Conservation (phyloP, 2,113 vertebrate genomes). For the Takifugu bimaculatus region DNA sequence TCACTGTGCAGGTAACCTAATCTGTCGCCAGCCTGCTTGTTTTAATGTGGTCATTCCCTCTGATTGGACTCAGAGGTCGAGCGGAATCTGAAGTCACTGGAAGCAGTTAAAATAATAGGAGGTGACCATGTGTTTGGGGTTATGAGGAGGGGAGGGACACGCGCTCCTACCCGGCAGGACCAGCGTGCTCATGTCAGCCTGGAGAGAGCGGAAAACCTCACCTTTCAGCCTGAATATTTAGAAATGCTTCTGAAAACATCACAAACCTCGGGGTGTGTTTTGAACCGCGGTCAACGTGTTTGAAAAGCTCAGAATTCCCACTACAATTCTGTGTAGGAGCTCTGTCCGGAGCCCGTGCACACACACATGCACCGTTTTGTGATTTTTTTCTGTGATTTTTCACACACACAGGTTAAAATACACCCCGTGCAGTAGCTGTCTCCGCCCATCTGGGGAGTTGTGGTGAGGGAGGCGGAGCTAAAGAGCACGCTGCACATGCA, state of each 20-base stretch:
- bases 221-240: too few relatives aligned
- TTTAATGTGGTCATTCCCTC: slow-evolving; percentile 78
- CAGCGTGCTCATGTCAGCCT: neutral
- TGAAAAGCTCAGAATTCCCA: too few relatives aligned
- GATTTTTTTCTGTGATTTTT: neutral
- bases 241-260: too few relatives aligned
- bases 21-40: slow-evolving; percentile 71
- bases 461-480: slow-evolving; percentile 39
- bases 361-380: neutral
- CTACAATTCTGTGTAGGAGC: too few relatives aligned
- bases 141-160: slow-evolving; percentile 71
- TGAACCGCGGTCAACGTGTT: too few relatives aligned
- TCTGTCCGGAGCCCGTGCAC: slow-evolving; percentile 6
- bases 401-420: slow-evolving; percentile 15
- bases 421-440: slow-evolving; percentile 11
- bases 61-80: slow-evolving; percentile 84
- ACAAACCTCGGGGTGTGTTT: too few relatives aligned
- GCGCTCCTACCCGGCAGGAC: slow-evolving; percentile 40
- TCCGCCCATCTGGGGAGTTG: slow-evolving; percentile 44
- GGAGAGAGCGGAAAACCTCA: too few relatives aligned
- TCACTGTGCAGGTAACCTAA: slow-evolving; percentile 79
- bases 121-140: slow-evolving; percentile 77
- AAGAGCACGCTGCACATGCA: slow-evolving; percentile 20
- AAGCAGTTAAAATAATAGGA: slow-evolving; percentile 87
- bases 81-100: slow-evolving; percentile 84